Conservation (phyloP, 2,797 vertebrate species). For the Danio kyathit region DNA sequence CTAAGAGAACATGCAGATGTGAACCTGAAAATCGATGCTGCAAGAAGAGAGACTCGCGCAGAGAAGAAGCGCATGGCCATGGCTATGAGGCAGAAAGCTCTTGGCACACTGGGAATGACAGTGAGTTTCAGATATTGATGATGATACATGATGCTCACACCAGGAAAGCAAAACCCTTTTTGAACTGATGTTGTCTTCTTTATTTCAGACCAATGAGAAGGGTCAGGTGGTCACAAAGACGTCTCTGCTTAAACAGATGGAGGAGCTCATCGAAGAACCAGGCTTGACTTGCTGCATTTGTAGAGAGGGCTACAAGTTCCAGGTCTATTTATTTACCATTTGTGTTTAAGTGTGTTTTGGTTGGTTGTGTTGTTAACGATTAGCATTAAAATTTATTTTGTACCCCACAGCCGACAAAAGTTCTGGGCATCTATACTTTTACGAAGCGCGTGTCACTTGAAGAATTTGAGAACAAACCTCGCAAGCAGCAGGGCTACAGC, state of each 20-base stretch:
- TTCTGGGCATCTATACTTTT: constrained; percentile 98
- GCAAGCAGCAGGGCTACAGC: constrained; percentile 98
- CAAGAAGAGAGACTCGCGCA: constrained; percentile 92
- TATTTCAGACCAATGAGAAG: constrained; percentile 94
- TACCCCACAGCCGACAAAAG: constrained; percentile 91
- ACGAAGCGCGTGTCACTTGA: constrained; percentile 95
- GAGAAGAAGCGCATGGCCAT: constrained; percentile 99
- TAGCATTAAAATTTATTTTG: constrained; percentile 13
- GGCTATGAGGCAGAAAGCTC: constrained; percentile 98
- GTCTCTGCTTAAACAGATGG: constrained; percentile 96
- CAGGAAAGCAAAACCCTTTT: not conserved
- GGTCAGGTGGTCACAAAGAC: constrained; percentile 99
- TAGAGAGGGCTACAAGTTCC: constrained; percentile 98
- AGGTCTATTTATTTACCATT: constrained; percentile 77
- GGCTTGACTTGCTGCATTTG: constrained; percentile 98
- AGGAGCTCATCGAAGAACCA: constrained; percentile 97
- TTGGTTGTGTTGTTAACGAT: not conserved
- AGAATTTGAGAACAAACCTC: constrained; percentile 96
- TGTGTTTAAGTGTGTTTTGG: not conserved
- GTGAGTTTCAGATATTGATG: constrained; percentile 70
- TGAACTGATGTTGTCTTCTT: not conserved
- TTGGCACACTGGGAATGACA: constrained; percentile 98
- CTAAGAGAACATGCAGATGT: constrained; percentile 93
- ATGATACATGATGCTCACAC: not conserved
- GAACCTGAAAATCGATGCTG: constrained; percentile 96